A percentile compares a stretch with the other conserved stretches of the same genome.
These are phyloP conservation scores for Abscondita cerata DNA, from an alignment of 2,888 invertebrate genomes.

Conservation along the genomic window DNA sequence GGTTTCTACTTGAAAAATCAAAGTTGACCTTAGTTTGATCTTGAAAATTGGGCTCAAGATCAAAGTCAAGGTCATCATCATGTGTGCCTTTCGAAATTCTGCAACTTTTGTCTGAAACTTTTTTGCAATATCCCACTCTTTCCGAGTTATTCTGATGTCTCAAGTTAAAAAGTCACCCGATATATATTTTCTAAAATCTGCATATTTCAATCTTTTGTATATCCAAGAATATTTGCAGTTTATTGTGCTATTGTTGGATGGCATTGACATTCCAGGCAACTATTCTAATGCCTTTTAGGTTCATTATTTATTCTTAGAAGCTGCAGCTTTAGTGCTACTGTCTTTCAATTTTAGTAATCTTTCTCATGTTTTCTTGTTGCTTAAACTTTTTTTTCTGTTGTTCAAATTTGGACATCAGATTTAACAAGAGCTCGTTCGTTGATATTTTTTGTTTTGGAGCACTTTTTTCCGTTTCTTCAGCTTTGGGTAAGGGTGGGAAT, in stretches of 20 bases:
- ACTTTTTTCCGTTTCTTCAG: slow-evolving; percentile 4
- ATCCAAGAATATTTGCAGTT: slow-evolving; percentile 9
- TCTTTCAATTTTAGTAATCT: slow-evolving; percentile 2
- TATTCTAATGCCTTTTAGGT: slow-evolving; percentile 3
- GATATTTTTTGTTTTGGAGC: background rate
- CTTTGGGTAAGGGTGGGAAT: slow-evolving; percentile 1
- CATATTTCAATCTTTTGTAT: slow-evolving; percentile 6
- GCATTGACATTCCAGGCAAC: slow-evolving; percentile 6
- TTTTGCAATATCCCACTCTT: too few relatives aligned
- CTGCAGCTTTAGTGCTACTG: slow-evolving; percentile 6
- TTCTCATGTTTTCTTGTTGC: slow-evolving; percentile 11
- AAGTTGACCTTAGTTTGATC: too few relatives aligned
- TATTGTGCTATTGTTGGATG: slow-evolving; percentile 8
- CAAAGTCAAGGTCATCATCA: too few relatives aligned
- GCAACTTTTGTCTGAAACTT: too few relatives aligned
- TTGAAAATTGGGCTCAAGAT: too few relatives aligned
- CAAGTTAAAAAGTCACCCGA: too few relatives aligned
- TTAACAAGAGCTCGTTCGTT: too few relatives aligned
- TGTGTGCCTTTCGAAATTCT: too few relatives aligned
- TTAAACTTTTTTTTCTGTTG: slow-evolving; percentile 13
- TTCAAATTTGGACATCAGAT: background rate
- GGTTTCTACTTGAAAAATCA: too few relatives aligned
- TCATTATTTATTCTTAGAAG: slow-evolving; percentile 3
- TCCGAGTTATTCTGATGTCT: too few relatives aligned
- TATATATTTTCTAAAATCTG: too few relatives aligned